A percentile compares a stretch with the other conserved stretches of the same genome.
These are phyloP conservation scores for Mugil cephalus DNA, from an alignment of 2,113 vertebrate species.

Conservation along the genomic window DNA sequence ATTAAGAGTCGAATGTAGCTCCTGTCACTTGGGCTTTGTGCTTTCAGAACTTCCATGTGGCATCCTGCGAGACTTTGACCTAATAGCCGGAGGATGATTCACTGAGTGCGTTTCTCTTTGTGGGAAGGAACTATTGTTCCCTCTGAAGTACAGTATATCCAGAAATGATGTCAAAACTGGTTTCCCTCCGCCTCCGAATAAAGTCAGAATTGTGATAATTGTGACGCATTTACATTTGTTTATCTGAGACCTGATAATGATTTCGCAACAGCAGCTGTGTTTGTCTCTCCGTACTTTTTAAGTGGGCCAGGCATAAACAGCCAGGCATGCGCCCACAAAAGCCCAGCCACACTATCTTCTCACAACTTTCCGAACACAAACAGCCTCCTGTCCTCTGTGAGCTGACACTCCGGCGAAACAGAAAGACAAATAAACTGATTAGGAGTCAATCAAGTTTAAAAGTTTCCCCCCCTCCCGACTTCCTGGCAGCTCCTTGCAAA, in stretches of 20 bases:
- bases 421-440: slow-evolving; percentile 72
- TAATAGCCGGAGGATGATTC: slow-evolving; percentile 23
- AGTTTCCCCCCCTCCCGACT: slow-evolving; percentile 43
- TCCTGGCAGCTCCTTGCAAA: slow-evolving; percentile 47
- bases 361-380: not conserved
- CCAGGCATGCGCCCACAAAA: not conserved
- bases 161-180: not conserved
- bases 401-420: slow-evolving; percentile 40
- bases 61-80: slow-evolving; percentile 22
- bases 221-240: not conserved
- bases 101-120: slow-evolving; percentile 6
- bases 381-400: not conserved
- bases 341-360: slow-evolving; percentile 1
- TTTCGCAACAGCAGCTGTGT: not conserved
- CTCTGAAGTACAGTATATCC: not conserved
- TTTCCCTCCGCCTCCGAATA: not conserved
- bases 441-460: slow-evolving; percentile 61
- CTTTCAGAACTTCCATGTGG: slow-evolving; percentile 19
- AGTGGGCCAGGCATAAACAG: not conserved
- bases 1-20: slow-evolving; percentile 42
- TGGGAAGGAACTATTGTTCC: not conserved
- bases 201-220: not conserved
- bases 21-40: slow-evolving; percentile 42
- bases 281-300: slow-evolving; percentile 9
- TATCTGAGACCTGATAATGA: not conserved